Evolutionary conservation across 1,140 invertebrate genomes (phyloP).

Genomic region (Sycobia sp.): DNA sequence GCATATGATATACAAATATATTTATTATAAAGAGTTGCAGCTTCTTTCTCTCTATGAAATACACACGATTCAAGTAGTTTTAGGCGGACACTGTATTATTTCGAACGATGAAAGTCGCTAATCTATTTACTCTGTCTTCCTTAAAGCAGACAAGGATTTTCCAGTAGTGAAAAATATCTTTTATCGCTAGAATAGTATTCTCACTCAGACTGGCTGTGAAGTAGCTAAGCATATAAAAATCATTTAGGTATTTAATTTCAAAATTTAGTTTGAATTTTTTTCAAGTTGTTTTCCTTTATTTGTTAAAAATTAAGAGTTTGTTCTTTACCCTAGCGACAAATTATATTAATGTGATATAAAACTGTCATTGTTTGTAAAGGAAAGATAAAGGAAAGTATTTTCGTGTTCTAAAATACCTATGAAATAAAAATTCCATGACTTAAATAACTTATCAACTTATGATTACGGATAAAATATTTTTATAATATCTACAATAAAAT

Average conservation of each 20-base stretch:
- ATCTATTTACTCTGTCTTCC: neutral
- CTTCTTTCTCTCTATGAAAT: constrained; percentile 32
- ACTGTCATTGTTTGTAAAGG: constrained; percentile 20
- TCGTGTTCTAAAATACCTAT: neutral
- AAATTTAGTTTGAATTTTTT: no score
- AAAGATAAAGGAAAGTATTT: neutral
- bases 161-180: constrained; percentile 23
- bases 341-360: constrained; percentile 31
- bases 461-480: constrained; percentile 23
- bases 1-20: constrained; percentile 34
- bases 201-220: constrained; percentile 20
- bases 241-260: neutral
- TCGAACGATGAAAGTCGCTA: constrained; percentile 28
- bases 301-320: neutral
- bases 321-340: constrained; percentile 27
- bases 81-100: neutral
- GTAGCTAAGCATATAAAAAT: neutral
- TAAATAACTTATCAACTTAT: constrained; percentile 21
- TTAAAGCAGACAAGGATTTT: constrained; percentile 24
- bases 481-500: constrained; percentile 4
- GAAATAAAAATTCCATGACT: constrained; percentile 27
- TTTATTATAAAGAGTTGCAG: constrained; percentile 39
- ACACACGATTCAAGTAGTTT: constrained; percentile 3
- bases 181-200: constrained; percentile 26
- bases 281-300: no score